These are phyloP conservation scores for Furcifer pardalis DNA, from an alignment of 2,797 vertebrate species.

Conservation along the genomic window DNA sequence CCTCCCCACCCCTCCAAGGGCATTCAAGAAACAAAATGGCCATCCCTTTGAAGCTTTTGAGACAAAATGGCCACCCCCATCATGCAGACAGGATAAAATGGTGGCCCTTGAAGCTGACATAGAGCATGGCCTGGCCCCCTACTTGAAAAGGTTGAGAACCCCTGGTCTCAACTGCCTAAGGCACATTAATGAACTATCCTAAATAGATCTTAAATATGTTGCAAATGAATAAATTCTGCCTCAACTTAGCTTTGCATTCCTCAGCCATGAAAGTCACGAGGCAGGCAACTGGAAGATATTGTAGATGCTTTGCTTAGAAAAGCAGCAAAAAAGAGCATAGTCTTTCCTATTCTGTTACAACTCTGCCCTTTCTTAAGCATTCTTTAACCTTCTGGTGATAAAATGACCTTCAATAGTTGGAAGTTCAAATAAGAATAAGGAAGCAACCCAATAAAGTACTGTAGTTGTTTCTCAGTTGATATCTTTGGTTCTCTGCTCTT, in stretches of 20 bases:
- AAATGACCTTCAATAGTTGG: neutral
- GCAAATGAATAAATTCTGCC: neutral
- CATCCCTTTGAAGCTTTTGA: no score
- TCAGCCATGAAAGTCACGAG: constrained; percentile 3
- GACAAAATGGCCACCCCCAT: no score
- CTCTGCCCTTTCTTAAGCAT: constrained; percentile 1
- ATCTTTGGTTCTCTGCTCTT: neutral
- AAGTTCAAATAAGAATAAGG: neutral
- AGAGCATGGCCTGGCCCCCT: no score
- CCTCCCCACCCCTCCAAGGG: no score
- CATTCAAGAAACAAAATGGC: no score
- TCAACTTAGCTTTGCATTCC: neutral
- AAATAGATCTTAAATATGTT: constrained; percentile 5
- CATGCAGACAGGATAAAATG: no score
- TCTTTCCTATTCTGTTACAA: neutral
- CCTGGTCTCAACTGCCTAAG: neutral
- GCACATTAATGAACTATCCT: neutral
- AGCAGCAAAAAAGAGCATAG: constrained; percentile 2
- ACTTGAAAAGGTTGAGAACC: no score
- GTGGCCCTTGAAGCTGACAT: no score
- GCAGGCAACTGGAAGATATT: constrained; percentile 21
- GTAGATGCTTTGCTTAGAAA: constrained; percentile 5
- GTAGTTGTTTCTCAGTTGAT: neutral
- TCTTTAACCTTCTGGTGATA: neutral
- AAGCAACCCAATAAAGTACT: neutral